These are phyloP conservation scores for Peromyscus leucopus DNA, from an alignment of 2,113 vertebrate species.

Conservation along the genomic window DNA sequence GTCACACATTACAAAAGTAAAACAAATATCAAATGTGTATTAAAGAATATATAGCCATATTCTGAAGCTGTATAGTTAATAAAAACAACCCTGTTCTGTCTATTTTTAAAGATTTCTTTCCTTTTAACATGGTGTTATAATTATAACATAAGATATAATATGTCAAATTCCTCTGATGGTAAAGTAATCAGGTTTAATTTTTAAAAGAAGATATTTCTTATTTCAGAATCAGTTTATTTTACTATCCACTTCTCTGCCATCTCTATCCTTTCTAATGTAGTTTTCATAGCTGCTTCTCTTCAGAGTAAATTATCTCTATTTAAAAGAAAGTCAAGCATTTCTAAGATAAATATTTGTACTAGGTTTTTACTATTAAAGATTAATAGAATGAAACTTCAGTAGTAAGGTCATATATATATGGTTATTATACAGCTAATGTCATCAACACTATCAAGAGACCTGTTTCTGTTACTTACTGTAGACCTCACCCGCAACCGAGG, in stretches of 20 bases:
- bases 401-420: background rate
- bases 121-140: background rate
- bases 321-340: background rate
- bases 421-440: background rate
- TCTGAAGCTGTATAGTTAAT: background rate
- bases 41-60: background rate
- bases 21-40: background rate
- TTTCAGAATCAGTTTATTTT: background rate
- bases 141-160: background rate
- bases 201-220: background rate
- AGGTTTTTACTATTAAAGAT: background rate
- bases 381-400: conserved; percentile 46
- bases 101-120: background rate
- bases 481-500: background rate
- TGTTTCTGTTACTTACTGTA: background rate
- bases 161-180: background rate
- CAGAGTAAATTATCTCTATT: background rate
- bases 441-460: background rate
- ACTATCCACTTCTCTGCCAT: background rate
- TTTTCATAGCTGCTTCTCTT: background rate
- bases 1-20: background rate
- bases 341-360: conserved; percentile 1
- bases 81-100: background rate
- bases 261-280: no score
- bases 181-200: background rate